A percentile compares a stretch with the other conserved stretches of the same genome.
Evolutionary conservation across 1,140 invertebrate genomes (phyloP).

Genomic region (Platorchestia sp.): DNA sequence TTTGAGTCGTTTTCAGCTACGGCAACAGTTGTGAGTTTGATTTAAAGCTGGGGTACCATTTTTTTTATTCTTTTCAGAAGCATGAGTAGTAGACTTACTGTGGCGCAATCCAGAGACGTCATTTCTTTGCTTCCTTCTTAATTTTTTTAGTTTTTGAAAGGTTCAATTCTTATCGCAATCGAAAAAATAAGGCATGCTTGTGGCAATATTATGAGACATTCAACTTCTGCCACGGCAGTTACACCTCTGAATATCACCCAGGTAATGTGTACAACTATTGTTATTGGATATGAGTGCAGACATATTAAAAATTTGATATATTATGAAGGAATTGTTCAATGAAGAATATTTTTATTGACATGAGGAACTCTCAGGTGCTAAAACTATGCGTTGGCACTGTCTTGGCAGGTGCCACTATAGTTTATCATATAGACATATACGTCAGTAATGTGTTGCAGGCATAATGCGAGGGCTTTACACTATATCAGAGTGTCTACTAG

Average conservation of each 20-base stretch:
- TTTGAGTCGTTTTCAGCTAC: not conserved
- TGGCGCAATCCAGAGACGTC: not conserved
- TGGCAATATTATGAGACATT: not conserved
- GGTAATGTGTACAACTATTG: not conserved
- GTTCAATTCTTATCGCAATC: not conserved
- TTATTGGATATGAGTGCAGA: not conserved
- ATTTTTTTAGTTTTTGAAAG: not conserved
- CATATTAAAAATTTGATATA: not conserved
- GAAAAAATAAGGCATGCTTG: not conserved
- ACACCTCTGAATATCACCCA: not conserved
- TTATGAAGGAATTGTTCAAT: not conserved
- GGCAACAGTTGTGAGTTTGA: not conserved
- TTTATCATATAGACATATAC: no score
- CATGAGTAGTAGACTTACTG: not conserved
- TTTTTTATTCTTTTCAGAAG: not conserved
- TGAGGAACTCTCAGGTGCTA: not conserved
- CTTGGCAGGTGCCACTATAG: no score
- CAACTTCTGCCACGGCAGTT: not conserved
- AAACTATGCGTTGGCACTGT: no score
- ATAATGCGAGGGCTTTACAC: no score
- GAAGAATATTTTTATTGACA: not conserved
- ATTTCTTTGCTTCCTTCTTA: not conserved
- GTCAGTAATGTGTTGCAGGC: no score
- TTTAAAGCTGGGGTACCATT: not conserved
- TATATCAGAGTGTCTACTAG: no score